Conservation (phyloP, 1,140 invertebrate species). For the Trichonephila clavipes region DNA sequence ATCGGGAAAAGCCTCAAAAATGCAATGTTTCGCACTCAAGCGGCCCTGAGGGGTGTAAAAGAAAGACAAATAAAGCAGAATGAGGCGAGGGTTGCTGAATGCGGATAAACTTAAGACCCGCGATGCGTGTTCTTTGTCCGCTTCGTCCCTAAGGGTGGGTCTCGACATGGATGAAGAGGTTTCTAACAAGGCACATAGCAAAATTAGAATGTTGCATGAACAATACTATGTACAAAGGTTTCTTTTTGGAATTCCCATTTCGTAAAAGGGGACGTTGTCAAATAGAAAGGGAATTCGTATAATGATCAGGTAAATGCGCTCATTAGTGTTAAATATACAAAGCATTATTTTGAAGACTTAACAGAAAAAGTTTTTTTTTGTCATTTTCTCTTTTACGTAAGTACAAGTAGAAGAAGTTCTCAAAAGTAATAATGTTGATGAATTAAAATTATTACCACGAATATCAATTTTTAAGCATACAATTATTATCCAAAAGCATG, state of each 20-base stretch:
- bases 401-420: no score
- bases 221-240: slow-evolving; percentile 55
- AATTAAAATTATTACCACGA: no score
- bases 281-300: background rate
- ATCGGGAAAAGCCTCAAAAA: slow-evolving; percentile 55
- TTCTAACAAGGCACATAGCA: slow-evolving; percentile 62
- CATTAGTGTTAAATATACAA: background rate
- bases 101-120: slow-evolving; percentile 58
- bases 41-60: background rate
- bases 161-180: slow-evolving; percentile 61
- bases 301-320: background rate
- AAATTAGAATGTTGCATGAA: slow-evolving; percentile 64
- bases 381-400: no score
- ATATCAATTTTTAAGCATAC: no score
- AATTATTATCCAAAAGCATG: no score
- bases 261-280: slow-evolving; percentile 49
- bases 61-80: slow-evolving; percentile 42
- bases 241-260: slow-evolving; percentile 39
- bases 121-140: slow-evolving; percentile 64
- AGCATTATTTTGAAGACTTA: background rate
- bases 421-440: no score
- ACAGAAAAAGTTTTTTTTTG: no score
- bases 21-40: slow-evolving; percentile 45
- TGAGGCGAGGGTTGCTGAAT: background rate
- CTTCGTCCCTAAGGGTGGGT: slow-evolving; percentile 2